phyloP scores from a whole-genome alignment of 2,113 vertebrate species.

The Nesoenas mayeri region DNA sequence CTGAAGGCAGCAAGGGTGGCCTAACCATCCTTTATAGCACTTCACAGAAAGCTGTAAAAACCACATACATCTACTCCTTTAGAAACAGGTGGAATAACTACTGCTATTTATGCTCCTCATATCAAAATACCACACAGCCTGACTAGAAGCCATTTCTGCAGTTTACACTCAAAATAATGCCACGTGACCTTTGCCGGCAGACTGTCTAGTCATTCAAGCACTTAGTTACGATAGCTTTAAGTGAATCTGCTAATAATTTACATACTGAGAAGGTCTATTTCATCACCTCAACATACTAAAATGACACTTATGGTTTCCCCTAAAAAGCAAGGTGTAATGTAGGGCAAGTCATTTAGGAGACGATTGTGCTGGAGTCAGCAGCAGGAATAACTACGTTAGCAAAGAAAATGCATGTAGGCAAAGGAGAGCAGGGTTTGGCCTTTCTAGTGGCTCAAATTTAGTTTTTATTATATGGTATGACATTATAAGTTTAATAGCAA shows the following conservation, averaged over 20 bases:
- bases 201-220: background rate
- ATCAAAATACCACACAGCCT: background rate
- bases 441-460: background rate
- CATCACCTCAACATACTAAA: background rate
- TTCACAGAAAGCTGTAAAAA: background rate
- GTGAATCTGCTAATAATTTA: background rate
- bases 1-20: background rate
- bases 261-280: background rate
- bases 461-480: background rate
- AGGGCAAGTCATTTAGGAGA: background rate
- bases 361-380: background rate
- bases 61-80: background rate
- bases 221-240: conserved; percentile 1
- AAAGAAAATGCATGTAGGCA: background rate
- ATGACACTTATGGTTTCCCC: background rate
- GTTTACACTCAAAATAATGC: background rate
- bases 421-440: background rate
- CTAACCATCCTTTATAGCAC: background rate
- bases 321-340: background rate
- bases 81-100: background rate
- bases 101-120: background rate
- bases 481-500: conserved; percentile 1
- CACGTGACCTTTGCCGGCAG: background rate
- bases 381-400: background rate
- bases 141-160: background rate